A percentile compares a stretch with the other conserved stretches of the same genome.
Evolutionary conservation across 2,797 vertebrate genomes (phyloP).

Genomic region (Cyprinodon diabolis): DNA sequence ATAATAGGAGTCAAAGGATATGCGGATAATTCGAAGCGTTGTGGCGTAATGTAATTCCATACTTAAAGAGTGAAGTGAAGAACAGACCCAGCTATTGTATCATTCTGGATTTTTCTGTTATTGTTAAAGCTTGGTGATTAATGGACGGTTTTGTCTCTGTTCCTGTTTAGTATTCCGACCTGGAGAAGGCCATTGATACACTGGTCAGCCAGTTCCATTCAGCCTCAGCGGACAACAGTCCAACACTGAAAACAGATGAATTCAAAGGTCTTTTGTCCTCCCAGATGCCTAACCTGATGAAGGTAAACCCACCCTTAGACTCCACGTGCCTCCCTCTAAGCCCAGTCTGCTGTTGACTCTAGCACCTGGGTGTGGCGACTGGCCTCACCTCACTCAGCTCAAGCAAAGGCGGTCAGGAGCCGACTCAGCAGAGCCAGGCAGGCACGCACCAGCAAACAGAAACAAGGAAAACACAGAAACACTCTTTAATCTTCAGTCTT

Average conservation of each 20-base stretch:
- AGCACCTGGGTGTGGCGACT: constrained; percentile 43
- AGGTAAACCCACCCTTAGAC: constrained; percentile 63
- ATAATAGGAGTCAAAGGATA: not conserved
- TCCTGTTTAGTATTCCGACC: constrained; percentile 69
- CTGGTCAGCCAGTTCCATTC: constrained; percentile 82
- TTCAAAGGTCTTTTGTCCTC: constrained; percentile 78
- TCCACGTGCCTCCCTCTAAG: not conserved
- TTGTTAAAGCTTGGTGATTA: not conserved
- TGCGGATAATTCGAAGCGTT: not conserved
- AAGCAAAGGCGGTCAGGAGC: constrained; percentile 14
- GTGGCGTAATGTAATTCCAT: not conserved
- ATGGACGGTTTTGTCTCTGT: not conserved
- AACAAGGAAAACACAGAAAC: not conserved
- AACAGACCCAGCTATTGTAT: not conserved
- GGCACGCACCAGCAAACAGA: constrained; percentile 4
- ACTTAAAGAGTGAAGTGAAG: not conserved
- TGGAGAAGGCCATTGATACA: constrained; percentile 80
- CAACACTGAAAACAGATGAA: constrained; percentile 76
- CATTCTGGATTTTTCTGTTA: not conserved
- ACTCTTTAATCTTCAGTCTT: not conserved
- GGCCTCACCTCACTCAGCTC: constrained; percentile 23
- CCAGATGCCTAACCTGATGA: constrained; percentile 75
- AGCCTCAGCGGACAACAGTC: constrained; percentile 70
- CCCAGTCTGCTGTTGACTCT: constrained; percentile 19
- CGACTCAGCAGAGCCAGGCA: constrained; percentile 8